Percentiles rank a stretch among this genome's conserved stretches.
These are phyloP conservation scores for Corticium candelabrum DNA, from an alignment of 37 sponge, comb jelly and placozoan genomes.

Conservation along the genomic window DNA sequence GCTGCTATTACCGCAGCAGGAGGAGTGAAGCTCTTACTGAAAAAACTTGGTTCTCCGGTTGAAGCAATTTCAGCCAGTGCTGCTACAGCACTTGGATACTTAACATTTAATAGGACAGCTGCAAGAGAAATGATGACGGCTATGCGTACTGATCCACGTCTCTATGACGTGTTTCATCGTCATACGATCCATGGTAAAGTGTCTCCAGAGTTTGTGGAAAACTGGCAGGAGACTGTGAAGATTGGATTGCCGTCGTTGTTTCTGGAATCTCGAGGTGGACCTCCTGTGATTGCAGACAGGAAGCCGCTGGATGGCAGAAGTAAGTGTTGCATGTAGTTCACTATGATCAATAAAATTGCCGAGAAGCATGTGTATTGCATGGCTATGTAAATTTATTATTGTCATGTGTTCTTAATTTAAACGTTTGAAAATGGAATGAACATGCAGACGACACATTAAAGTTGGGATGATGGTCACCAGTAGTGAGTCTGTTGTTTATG, in stretches of 20 bases:
- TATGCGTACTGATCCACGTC: slow-evolving; percentile 51
- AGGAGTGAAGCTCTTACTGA: slow-evolving; percentile 40
- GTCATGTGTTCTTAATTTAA: too few relatives aligned
- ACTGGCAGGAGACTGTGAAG: background rate
- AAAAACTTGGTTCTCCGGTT: slow-evolving; percentile 24
- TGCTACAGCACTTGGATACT: slow-evolving; percentile 63
- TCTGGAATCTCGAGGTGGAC: background rate
- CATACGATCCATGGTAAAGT: background rate
- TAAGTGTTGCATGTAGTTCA: too few relatives aligned
- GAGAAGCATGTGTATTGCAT: too few relatives aligned
- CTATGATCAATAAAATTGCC: too few relatives aligned
- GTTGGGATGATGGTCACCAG: too few relatives aligned
- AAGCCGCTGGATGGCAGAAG: background rate
- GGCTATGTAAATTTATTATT: too few relatives aligned
- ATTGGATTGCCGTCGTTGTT: background rate
- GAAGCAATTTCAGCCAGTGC: slow-evolving; percentile 36
- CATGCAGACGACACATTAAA: too few relatives aligned
- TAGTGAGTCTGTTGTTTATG: too few relatives aligned
- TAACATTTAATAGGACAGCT: slow-evolving; percentile 48
- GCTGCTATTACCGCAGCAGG: slow-evolving; percentile 54
- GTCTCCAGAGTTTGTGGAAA: slow-evolving; percentile 1
- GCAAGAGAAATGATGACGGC: slow-evolving; percentile 34
- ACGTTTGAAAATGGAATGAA: too few relatives aligned
- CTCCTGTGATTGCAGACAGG: background rate
- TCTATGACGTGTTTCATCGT: slow-evolving; percentile 11